Conservation (phyloP, 2,113 vertebrate genomes). For the Amphilophus citrinellus region DNA sequence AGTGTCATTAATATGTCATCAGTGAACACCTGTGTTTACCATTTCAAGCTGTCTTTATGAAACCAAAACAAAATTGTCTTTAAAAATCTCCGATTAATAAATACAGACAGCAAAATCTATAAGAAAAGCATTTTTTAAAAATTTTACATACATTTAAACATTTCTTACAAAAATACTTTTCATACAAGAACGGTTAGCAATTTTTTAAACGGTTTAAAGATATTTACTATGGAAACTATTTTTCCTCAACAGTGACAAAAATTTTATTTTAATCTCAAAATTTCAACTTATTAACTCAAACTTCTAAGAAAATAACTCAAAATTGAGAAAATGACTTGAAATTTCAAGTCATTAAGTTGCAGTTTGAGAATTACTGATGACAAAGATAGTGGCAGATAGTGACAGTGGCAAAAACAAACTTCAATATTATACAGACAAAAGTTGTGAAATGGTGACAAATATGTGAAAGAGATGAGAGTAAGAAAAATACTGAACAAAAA, state of each 20-base stretch:
- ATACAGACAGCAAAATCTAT: background rate
- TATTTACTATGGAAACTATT: background rate
- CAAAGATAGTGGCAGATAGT: too few species aligned
- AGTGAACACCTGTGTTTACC: background rate
- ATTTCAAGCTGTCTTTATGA: background rate
- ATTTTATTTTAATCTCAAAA: background rate
- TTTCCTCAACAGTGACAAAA: background rate
- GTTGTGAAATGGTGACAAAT: background rate
- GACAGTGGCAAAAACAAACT: background rate
- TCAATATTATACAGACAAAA: background rate
- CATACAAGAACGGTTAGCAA: slow-evolving; percentile 35
- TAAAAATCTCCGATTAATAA: background rate
- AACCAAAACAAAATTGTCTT: background rate
- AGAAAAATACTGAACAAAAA: background rate
- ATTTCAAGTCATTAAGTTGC: too few species aligned
- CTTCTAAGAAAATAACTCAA: background rate
- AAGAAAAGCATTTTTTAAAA: background rate
- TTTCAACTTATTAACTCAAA: background rate
- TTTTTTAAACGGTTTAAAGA: slow-evolving; percentile 14
- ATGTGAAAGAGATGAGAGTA: background rate
- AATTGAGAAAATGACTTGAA: background rate
- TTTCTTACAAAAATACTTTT: slow-evolving; percentile 54
- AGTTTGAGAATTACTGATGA: background rate
- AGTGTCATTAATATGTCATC: background rate
- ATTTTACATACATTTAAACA: slow-evolving; percentile 30